A percentile compares a stretch with the other conserved stretches of the same genome.
These are phyloP conservation scores for Arrhopalites spinosus DNA, from an alignment of 2,888 invertebrate genomes.

Conservation along the genomic window DNA sequence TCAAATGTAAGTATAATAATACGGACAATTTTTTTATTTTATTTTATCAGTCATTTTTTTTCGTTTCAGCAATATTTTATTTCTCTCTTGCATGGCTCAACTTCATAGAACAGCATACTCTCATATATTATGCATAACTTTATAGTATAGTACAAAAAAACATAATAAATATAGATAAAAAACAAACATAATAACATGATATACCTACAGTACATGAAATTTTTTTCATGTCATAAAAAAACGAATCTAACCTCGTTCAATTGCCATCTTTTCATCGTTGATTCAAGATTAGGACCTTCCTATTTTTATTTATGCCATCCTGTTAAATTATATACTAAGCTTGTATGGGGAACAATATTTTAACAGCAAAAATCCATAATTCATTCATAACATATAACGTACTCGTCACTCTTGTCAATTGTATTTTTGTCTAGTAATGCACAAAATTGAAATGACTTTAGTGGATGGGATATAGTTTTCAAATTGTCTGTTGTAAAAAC, in stretches of 20 bases:
- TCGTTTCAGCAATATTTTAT: conserved; percentile 24
- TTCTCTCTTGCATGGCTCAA: conserved; percentile 20
- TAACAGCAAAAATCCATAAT: too few species aligned
- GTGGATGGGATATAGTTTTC: too few species aligned
- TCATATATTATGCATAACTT: background rate
- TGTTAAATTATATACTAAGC: too few species aligned
- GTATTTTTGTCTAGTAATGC: too few species aligned
- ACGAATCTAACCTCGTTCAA: background rate
- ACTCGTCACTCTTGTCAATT: too few species aligned
- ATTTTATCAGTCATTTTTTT: conserved; percentile 22
- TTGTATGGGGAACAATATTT: too few species aligned
- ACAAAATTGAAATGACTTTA: too few species aligned
- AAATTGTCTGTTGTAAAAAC: too few species aligned
- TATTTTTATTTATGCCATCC: too few species aligned
- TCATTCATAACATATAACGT: too few species aligned
- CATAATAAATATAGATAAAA: background rate
- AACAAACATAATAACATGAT: background rate
- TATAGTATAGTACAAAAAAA: background rate
- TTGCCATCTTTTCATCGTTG: conserved; percentile 8
- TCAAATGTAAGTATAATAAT: conserved; percentile 83
- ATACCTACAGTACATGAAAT: background rate
- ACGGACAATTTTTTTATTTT: conserved; percentile 21
- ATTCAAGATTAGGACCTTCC: background rate
- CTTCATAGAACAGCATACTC: too few species aligned
- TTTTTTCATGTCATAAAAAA: background rate